Conservation (phyloP, 1,140 invertebrate genomes). For the roundworm (Caenorhabditis elegans) region WBcel235 BX284603.4:13371501-13372000, state of each 20-base stretch:
- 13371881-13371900: neutral
- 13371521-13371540: too few relatives aligned
- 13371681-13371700: constrained; percentile 39
- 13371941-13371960: too few relatives aligned
- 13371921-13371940: too few relatives aligned
- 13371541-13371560: too few relatives aligned
- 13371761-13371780: constrained; percentile 95
- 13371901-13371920: neutral
- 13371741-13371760: too few relatives aligned
- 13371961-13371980: too few relatives aligned
- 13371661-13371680: constrained; percentile 46
- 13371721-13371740: constrained; percentile 45
- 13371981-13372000: too few relatives aligned
- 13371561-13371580: neutral
- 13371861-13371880: too few relatives aligned
- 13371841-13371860: too few relatives aligned
- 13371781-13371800: constrained; percentile 95
- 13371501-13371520: too few relatives aligned
- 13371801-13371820: neutral
- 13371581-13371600: neutral
- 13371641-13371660: neutral
- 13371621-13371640: neutral
- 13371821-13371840: too few relatives aligned
- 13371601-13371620: neutral
- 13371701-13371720: constrained; percentile 37